Evolutionary conservation across 2,888 invertebrate species (phyloP).

Genomic region (Empis stercorea): DNA sequence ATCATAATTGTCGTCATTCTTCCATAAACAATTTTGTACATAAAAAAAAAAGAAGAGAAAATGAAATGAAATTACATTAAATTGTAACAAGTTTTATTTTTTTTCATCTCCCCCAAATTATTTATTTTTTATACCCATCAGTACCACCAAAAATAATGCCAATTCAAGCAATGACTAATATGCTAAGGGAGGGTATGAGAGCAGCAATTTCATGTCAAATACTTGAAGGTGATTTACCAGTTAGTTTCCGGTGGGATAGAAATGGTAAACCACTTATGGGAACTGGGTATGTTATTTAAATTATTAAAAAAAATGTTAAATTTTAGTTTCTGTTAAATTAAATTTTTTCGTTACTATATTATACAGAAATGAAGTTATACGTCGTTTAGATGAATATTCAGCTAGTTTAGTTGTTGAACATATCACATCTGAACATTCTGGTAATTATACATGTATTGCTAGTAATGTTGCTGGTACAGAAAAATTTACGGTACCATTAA

Average conservation of each 20-base stretch:
- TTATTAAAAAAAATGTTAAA: no score
- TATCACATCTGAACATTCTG: slow-evolving; percentile 72
- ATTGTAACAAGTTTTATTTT: no score
- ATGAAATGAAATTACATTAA: no score
- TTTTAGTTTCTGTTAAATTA: background rate
- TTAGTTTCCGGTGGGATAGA: slow-evolving; percentile 84
- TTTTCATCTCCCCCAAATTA: no score
- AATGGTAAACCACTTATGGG: slow-evolving; percentile 65
- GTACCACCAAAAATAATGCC: slow-evolving; percentile 77
- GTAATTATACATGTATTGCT: slow-evolving; percentile 88
- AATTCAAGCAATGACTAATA: slow-evolving; percentile 67
- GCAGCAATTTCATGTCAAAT: slow-evolving; percentile 85
- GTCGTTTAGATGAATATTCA: slow-evolving; percentile 70
- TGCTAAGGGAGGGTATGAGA: slow-evolving; percentile 71
- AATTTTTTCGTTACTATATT: background rate
- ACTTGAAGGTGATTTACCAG: slow-evolving; percentile 83
- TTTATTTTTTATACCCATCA: slow-evolving; percentile 28
- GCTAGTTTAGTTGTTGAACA: slow-evolving; percentile 75
- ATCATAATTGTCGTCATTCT: no score
- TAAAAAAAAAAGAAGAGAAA: no score
- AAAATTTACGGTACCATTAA: slow-evolving; percentile 62
- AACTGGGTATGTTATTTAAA: slow-evolving; percentile 40
- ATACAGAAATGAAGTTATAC: slow-evolving; percentile 39
- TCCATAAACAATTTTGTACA: no score
- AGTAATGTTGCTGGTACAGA: slow-evolving; percentile 69